Base-by-base conservation (phyloP, 1,140 invertebrate genomes). In the Trialeurodes vaporariorum region DNA sequence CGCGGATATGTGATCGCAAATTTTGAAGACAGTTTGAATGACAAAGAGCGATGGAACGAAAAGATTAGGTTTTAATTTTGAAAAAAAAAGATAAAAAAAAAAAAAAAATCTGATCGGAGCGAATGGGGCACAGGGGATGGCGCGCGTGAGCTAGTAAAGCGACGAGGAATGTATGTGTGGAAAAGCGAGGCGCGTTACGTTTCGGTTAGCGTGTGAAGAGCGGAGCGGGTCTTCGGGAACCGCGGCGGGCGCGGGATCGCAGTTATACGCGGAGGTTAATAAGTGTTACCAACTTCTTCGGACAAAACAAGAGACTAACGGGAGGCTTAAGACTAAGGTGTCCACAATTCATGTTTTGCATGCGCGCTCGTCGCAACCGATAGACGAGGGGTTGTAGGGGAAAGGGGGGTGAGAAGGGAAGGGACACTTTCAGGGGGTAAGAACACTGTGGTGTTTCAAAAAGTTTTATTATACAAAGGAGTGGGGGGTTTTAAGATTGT, bases 401-500 rank as follows among this genome's bases (percentile, higher is more conserved):
- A 17, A 9, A 17, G 34, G 34, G 34, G 34, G 5, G 17, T 5
- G 34, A 49, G 34, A 49, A 17, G 34, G 17, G 34, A 49, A 49
- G 34, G 34, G 34, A 49, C 34, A 49, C 34, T 49, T 49, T 49
- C 17, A 49, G 34, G 34, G n/a, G 34, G 34, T 49, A 49, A 49
- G 34, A 49, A 49, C n/a, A n/a, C 34, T 49, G 34, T 49, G 34
- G 34, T 49, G 34, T 49, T 49, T 49, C 34, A 49, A 49, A 49
- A 49, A 49, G 34, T 49, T 49, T 49, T 49, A 49, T 49, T 49
- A 49, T 49, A 49, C 34, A 49, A 49, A 49, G 34, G 34, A 49
- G 34, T 49, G 34, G 34, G 34, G 34, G 34, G 5, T 49, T 49
- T 49, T 49, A 49, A 49, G 34, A 49, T 49, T 49, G 34, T 49